Evolutionary conservation across 1,140 invertebrate species (phyloP), one percentile per base, ranked within the genome.

Genomic region (Chrysopa pallens): DNA sequence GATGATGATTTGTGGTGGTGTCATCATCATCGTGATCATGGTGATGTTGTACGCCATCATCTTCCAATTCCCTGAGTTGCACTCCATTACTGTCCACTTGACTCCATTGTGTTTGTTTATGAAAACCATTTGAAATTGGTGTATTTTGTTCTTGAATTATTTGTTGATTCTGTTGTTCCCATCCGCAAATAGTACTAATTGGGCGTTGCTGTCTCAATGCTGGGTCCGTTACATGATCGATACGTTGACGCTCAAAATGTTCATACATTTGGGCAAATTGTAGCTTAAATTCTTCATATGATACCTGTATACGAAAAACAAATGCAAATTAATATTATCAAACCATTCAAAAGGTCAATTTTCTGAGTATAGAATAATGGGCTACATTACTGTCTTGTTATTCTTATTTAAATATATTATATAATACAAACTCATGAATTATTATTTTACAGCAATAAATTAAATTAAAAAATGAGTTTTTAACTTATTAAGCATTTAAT

Each of bases 231-330:
- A 95, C 88, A 54, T 95, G 89, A 57, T 95, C 90, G 3, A 87
- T 84, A 35, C 90, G 70, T 47, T 92, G 82, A 43, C 88, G 74
- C 54, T 95, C 91, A 60, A 95, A 96, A 56, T 94, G 90, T 56
- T 93, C 88, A 62, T 97, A 96, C 86, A 96, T 93, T 66, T 92
- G 86, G 42, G 87, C 85, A 61, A 92, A 92, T 57, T 92, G 87
- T 12, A 92, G 70, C 58, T 91, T 90, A 59, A 96, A 96, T 64
- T 97, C 91, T 70, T 96, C 91, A 59, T 94, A 95, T 0, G 91
- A 92, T 6, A 90, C 85, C 83, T 84, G 47, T 27, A 56, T 51
- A 46, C 8, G 37, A 28, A 46, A 43, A 6, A 11, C 12, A 8
- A 48, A 38, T 1, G 23, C 23, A 43, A 35, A 45, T 27, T 33